These are phyloP conservation scores for Erethizon dorsatum DNA, from an alignment of 2,797 vertebrate species.

Conservation along the genomic window DNA sequence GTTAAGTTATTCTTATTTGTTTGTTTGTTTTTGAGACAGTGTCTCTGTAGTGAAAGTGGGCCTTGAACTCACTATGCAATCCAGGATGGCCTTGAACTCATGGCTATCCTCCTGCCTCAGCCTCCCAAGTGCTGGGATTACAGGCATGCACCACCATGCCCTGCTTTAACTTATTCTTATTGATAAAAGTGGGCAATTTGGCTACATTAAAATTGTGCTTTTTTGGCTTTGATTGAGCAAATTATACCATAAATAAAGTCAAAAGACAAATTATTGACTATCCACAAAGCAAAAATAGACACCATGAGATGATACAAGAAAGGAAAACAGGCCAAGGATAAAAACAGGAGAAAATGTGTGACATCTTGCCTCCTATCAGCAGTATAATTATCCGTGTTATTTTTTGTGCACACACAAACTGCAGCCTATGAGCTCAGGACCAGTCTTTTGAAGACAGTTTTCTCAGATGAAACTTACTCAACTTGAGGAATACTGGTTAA, in stretches of 20 bases:
- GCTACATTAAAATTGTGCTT: not conserved
- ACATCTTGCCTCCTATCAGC: not conserved
- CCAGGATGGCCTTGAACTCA: not conserved
- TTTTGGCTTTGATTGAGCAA: constrained; percentile 26
- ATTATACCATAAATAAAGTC: not conserved
- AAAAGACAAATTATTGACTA: constrained; percentile 40
- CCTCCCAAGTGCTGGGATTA: not conserved
- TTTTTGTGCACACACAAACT: not conserved
- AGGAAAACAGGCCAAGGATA: not conserved
- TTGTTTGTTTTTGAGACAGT: not conserved
- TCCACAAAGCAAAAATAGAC: not conserved
- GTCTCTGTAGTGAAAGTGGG: not conserved
- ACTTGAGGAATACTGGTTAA: not conserved
- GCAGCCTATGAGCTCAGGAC: not conserved
- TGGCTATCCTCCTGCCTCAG: not conserved
- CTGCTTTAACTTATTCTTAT: not conserved
- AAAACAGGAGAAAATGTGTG: not conserved
- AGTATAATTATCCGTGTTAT: not conserved
- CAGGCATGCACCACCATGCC: not conserved
- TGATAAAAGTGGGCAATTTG: constrained; percentile 24
- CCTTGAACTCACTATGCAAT: not conserved
- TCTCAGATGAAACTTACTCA: not conserved
- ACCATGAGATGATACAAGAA: not conserved
- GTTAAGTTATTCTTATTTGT: not conserved
- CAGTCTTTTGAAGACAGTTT: constrained; percentile 56